Percentiles rank a stretch among this genome's conserved stretches.
Conservation (phyloP, 2,888 invertebrate genomes). For the Hermodice carunculata region DNA sequence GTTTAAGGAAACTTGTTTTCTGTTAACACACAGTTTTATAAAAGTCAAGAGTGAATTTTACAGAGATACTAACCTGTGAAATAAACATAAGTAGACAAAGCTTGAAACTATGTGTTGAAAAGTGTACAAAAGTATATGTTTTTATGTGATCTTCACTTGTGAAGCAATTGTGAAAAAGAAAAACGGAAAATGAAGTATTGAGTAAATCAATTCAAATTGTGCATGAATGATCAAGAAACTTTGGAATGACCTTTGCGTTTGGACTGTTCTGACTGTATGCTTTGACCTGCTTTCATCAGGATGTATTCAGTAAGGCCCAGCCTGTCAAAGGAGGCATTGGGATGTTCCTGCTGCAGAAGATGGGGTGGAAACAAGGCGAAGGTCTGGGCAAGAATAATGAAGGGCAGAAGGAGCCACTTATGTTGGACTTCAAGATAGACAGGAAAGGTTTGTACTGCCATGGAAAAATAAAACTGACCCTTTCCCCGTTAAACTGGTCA, state of each 20-base stretch:
- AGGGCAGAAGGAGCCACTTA: conserved; percentile 88
- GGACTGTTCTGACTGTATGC: not conserved
- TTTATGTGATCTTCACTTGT: not conserved
- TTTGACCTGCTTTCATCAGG: conserved; percentile 73
- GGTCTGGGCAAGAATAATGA: conserved; percentile 96
- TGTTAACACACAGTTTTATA: too few relatives aligned
- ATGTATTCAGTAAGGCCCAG: conserved; percentile 90
- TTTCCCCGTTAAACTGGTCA: too few relatives aligned
- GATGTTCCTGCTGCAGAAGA: conserved; percentile 95
- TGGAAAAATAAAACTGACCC: too few relatives aligned
- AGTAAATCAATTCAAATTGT: not conserved
- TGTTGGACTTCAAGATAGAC: conserved; percentile 95
- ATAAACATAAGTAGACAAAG: too few relatives aligned
- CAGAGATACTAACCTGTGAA: too few relatives aligned
- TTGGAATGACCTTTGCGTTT: too few relatives aligned
- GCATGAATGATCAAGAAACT: too few relatives aligned
- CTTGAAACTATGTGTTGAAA: too few relatives aligned
- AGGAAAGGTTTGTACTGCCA: conserved; percentile 83
- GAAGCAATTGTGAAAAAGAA: not conserved
- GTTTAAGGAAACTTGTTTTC: too few relatives aligned
- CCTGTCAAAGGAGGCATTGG: conserved; percentile 96
- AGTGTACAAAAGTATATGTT: not conserved
- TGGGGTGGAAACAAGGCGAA: conserved; percentile 98
- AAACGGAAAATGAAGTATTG: too few relatives aligned
- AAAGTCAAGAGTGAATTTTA: too few relatives aligned